Percentiles rank a stretch among this genome's conserved stretches.
These are phyloP conservation scores for Arothron firmamentum DNA, from an alignment of 2,113 vertebrate species.

Conservation along the genomic window DNA sequence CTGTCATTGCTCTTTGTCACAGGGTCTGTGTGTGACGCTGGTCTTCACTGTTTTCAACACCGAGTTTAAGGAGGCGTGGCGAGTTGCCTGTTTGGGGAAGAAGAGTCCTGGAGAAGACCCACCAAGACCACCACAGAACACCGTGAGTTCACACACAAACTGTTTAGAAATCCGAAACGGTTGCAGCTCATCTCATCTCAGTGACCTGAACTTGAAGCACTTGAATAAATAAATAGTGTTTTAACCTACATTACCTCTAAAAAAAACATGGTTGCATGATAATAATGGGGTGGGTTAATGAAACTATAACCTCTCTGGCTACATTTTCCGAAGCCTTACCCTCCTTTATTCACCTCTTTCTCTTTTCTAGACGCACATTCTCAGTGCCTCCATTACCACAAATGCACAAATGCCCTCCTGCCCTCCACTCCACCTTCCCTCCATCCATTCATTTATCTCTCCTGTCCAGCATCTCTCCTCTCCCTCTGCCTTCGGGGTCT, in stretches of 20 bases:
- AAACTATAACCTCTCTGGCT: neutral
- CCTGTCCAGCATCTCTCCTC: constrained; percentile 24
- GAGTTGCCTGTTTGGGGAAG: constrained; percentile 83
- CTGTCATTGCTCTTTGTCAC: constrained; percentile 6
- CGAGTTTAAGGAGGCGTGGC: constrained; percentile 91
- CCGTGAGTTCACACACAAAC: constrained; percentile 53
- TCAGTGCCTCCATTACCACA: constrained; percentile 33
- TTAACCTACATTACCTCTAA: no score
- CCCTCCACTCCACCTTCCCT: constrained; percentile 39
- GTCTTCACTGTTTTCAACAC: constrained; percentile 90
- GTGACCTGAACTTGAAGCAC: no score
- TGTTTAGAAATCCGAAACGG: no score
- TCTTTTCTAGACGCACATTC: neutral
- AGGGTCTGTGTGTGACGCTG: constrained; percentile 88
- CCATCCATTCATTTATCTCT: constrained; percentile 47
- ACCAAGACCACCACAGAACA: constrained; percentile 77
- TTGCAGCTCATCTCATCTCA: no score
- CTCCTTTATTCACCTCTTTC: constrained; percentile 8
- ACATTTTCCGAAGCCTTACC: constrained; percentile 1
- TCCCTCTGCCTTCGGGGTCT: constrained; percentile 40
- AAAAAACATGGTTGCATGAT: no score
- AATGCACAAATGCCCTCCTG: constrained; percentile 34
- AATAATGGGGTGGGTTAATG: no score
- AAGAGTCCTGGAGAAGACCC: constrained; percentile 85
- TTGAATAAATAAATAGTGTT: no score